These are phyloP conservation scores for Peromyscus nudipes DNA, from an alignment of 2,797 vertebrate species.

Conservation along the genomic window DNA sequence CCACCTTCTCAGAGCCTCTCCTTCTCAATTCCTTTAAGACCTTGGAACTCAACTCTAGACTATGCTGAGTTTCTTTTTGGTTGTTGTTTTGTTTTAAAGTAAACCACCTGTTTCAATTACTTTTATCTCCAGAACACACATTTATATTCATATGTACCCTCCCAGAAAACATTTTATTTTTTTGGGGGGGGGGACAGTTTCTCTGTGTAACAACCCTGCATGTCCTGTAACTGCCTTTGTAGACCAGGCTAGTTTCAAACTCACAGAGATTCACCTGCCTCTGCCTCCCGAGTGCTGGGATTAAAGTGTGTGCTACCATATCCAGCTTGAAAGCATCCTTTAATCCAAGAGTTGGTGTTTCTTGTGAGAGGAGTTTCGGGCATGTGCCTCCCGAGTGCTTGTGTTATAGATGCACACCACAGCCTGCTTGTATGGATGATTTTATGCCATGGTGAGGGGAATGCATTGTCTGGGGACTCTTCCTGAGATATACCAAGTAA, in stretches of 20 bases:
- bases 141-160: slow-evolving; percentile 12
- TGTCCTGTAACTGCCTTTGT: neutral
- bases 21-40: neutral
- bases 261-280: neutral
- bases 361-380: neutral
- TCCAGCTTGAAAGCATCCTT: neutral
- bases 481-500: neutral
- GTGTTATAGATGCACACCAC: neutral
- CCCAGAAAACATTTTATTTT: neutral
- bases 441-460: neutral
- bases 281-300: neutral
- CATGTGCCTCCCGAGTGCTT: neutral
- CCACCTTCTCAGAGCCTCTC: neutral
- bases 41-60: neutral
- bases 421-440: neutral
- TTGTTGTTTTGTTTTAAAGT: neutral
- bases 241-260: neutral
- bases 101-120: neutral
- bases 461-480: neutral
- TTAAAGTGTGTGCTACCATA: neutral
- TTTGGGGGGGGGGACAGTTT: neutral
- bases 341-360: neutral
- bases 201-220: neutral
- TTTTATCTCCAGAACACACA: slow-evolving; percentile 48
- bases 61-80: neutral